A percentile compares a stretch with the other conserved stretches of the same genome.
These are phyloP conservation scores for Solea senegalensis DNA, from an alignment of 2,113 vertebrate species.

Conservation along the genomic window DNA sequence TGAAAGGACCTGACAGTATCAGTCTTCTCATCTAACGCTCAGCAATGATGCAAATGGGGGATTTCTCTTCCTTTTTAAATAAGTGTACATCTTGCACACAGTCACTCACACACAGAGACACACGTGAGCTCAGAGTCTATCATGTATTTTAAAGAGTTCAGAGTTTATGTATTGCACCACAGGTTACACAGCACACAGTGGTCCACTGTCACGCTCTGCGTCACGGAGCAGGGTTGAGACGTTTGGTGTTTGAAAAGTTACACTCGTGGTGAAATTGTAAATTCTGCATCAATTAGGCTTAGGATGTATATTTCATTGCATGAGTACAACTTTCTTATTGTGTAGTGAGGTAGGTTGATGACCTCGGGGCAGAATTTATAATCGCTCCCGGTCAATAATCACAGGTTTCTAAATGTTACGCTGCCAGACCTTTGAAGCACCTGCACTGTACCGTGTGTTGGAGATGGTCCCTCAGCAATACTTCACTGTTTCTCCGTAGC, in stretches of 20 bases:
- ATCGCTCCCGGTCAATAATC: slow-evolving; percentile 6
- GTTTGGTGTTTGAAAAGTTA: slow-evolving; percentile 45
- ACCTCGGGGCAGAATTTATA: slow-evolving; percentile 51
- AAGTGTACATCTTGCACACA: slow-evolving; percentile 33
- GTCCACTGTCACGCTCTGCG: slow-evolving; percentile 34
- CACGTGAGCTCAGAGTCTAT: slow-evolving; percentile 11
- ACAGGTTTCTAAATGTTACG: slow-evolving; percentile 4
- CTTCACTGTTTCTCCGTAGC: background rate
- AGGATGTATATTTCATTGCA: slow-evolving; percentile 43
- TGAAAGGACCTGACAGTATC: too few species aligned
- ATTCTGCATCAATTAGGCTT: slow-evolving; percentile 56
- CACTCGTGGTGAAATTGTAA: slow-evolving; percentile 39
- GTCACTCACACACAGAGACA: slow-evolving; percentile 10
- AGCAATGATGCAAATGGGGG: background rate
- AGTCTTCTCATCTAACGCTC: background rate
- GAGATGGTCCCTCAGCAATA: slow-evolving; percentile 41
- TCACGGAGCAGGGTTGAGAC: too few species aligned
- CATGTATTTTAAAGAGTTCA: too few species aligned
- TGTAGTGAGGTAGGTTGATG: background rate
- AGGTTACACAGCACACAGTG: slow-evolving; percentile 42
- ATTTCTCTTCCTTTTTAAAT: slow-evolving; percentile 4
- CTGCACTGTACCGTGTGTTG: slow-evolving; percentile 18
- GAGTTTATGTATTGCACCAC: slow-evolving; percentile 48
- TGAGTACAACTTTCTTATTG: slow-evolving; percentile 37
- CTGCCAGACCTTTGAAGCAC: slow-evolving; percentile 33